Percentiles rank a stretch among this genome's conserved stretches.
phyloP scores from a whole-genome alignment of 2,113 vertebrate genomes.

The Chelonoidis abingdonii region DNA sequence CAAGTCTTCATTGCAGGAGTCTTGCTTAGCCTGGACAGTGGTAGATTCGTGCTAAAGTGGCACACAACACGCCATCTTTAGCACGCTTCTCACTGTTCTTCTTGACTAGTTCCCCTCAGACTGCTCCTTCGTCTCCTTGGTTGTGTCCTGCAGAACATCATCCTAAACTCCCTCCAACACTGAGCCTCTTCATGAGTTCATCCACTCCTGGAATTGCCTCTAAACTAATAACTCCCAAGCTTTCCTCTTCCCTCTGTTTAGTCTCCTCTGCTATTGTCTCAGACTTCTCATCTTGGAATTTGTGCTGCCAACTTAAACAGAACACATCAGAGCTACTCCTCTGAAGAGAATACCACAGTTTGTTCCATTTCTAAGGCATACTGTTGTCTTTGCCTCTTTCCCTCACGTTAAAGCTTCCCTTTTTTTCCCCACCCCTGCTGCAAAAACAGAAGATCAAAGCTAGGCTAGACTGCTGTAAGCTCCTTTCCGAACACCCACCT shows the following conservation, averaged over 20 bases:
- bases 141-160: accelerated
- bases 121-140: accelerated
- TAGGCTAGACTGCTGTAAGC: not conserved
- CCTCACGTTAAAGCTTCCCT: not conserved
- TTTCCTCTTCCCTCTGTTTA: not conserved
- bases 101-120: not conserved
- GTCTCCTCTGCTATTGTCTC: not conserved
- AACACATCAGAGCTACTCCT: too few relatives aligned
- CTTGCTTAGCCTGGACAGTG: not conserved
- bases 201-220: too few relatives aligned
- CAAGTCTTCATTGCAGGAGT: not conserved
- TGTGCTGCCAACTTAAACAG: not conserved
- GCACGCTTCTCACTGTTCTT: accelerated
- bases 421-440: too few relatives aligned
- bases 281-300: not conserved
- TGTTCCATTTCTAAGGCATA: not conserved
- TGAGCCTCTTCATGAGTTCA: too few relatives aligned
- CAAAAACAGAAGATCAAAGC: not conserved
- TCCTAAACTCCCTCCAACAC: not conserved
- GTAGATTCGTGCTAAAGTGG: not conserved
- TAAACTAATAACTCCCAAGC: not conserved
- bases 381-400: not conserved
- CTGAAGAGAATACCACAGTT: not conserved
- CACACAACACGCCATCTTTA: accelerated
- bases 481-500: not conserved